Percentiles rank a stretch among this genome's conserved stretches.
phyloP scores from a whole-genome alignment of 2,888 invertebrate species.

The Catocala fraxini region DNA sequence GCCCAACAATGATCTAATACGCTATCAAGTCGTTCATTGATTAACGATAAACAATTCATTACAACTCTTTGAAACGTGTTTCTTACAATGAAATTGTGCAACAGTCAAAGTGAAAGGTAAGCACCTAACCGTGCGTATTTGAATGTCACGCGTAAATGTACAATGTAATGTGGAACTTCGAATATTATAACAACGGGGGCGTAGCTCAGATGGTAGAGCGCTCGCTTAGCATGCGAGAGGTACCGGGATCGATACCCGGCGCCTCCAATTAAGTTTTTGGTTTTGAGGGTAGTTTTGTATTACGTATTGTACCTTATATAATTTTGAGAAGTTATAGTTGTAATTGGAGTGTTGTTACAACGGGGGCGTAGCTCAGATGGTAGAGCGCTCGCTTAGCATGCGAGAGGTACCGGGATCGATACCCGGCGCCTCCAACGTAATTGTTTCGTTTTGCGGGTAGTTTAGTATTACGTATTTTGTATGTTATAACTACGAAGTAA shows the following conservation, averaged over 20 bases:
- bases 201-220: slow-evolving; percentile 88
- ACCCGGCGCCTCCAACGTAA: slow-evolving; percentile 66
- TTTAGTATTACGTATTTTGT: slow-evolving; percentile 9
- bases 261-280: slow-evolving; percentile 67
- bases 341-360: slow-evolving; percentile 1
- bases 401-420: slow-evolving; percentile 87
- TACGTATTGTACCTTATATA: slow-evolving; percentile 7
- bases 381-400: slow-evolving; percentile 84
- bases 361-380: slow-evolving; percentile 81
- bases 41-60: neutral
- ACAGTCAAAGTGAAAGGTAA: slow-evolving; percentile 42
- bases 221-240: slow-evolving; percentile 88
- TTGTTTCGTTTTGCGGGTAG: slow-evolving; percentile 2
- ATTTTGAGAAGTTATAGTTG: too few relatives aligned
- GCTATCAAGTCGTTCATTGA: too few relatives aligned
- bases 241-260: slow-evolving; percentile 88
- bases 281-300: slow-evolving; percentile 2
- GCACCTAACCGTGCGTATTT: slow-evolving; percentile 24
- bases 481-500: neutral
- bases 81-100: slow-evolving; percentile 29
- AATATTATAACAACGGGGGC: slow-evolving; percentile 63
- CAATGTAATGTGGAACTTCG: slow-evolving; percentile 11
- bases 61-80: neutral
- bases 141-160: slow-evolving; percentile 19
- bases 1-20: too few relatives aligned